Percentiles rank a stretch among this genome's conserved stretches.
phyloP scores from a whole-genome alignment of 1,140 invertebrate genomes.

The Scaptodrosophila lebanonensis region DNA sequence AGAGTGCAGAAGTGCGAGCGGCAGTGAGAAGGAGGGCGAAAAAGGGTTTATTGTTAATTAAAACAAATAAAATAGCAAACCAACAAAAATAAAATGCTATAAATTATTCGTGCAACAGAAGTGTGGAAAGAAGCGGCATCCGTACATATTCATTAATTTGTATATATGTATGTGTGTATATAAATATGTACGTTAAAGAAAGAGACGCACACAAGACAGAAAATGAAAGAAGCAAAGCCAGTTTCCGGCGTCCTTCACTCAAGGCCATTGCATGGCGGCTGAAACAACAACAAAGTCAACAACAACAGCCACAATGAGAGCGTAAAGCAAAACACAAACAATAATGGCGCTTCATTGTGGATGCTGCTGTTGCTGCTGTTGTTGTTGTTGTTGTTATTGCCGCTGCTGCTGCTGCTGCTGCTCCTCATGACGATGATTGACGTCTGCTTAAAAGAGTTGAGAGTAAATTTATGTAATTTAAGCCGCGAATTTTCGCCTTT shows the following conservation, averaged over 20 bases:
- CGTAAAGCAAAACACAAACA: no score
- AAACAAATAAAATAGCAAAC: constrained; percentile 61
- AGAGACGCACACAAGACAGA: constrained; percentile 16
- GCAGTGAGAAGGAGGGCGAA: constrained; percentile 3
- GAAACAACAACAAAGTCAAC: not conserved
- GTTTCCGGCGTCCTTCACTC: constrained; percentile 73
- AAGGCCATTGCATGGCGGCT: constrained; percentile 52
- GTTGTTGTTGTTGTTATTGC: no score
- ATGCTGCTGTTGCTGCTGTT: no score
- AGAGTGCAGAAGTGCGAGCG: constrained; percentile 42
- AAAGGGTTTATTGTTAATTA: constrained; percentile 59
- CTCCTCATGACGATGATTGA: constrained; percentile 2
- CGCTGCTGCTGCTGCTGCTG: constrained; percentile 30
- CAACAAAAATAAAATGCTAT: constrained; percentile 41
- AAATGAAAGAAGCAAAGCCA: constrained; percentile 39
- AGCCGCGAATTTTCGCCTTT: not conserved
- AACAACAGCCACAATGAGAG: not conserved
- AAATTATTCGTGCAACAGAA: constrained; percentile 53
- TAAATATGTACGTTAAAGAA: constrained; percentile 7
- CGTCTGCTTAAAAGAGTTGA: not conserved
- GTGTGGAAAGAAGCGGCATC: constrained; percentile 2
- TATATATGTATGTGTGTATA: not conserved
- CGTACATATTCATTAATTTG: not conserved
- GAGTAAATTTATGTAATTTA: no score
- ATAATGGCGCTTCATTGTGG: no score